phyloP scores from a whole-genome alignment of 2,113 vertebrate genomes.

The Fregetta grallaria region DNA sequence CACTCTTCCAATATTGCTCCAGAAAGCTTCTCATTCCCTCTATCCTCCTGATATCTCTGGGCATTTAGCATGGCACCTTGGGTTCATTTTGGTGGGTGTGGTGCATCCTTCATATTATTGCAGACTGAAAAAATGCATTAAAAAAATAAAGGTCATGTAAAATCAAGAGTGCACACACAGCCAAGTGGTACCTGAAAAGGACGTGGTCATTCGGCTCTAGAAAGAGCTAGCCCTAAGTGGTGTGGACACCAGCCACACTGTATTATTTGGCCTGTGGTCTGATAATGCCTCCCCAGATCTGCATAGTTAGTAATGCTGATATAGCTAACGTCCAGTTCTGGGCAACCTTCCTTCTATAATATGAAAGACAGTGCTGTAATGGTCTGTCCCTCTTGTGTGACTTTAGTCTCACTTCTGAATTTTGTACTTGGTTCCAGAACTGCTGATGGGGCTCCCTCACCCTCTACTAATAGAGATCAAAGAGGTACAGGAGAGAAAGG shows the following conservation, averaged over 20 bases:
- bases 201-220: neutral
- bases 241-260: neutral
- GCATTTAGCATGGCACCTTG: neutral
- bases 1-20: neutral
- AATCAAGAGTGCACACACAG: neutral
- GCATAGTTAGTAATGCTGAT: accelerated
- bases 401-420: neutral
- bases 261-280: neutral
- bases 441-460: neutral
- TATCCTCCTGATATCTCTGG: neutral
- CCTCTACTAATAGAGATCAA: neutral
- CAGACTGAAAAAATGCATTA: neutral
- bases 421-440: neutral
- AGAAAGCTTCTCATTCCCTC: neutral
- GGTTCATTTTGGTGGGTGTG: neutral
- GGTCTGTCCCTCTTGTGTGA: neutral
- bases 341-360: neutral
- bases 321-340: neutral
- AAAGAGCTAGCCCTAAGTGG: neutral
- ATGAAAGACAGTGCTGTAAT: neutral
- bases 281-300: neutral
- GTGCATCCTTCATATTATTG: neutral
- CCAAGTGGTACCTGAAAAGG: neutral
- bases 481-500: neutral
- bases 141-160: neutral